Evolutionary conservation across 2,113 vertebrate species (phyloP).

Genomic region (Actenoides lindsayi): DNA sequence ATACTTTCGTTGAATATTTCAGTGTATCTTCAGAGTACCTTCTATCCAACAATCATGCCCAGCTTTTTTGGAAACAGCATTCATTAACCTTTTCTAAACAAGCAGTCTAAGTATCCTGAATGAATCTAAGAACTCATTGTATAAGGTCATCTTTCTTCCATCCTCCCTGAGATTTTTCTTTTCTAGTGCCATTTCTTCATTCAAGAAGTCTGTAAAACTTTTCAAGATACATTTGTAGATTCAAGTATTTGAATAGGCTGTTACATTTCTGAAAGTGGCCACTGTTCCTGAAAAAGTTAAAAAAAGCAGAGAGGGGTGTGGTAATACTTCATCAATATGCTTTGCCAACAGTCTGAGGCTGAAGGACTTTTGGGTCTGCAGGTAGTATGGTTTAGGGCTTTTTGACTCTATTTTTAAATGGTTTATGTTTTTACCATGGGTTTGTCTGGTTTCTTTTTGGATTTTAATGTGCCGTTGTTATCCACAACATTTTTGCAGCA

Average conservation of each 20-base stretch:
- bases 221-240: neutral
- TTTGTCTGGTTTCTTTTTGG: neutral
- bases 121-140: neutral
- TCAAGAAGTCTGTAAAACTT: neutral
- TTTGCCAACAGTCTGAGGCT: neutral
- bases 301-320: neutral
- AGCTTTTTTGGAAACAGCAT: neutral
- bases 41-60: neutral
- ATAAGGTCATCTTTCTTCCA: neutral
- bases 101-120: neutral
- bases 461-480: neutral
- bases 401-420: neutral
- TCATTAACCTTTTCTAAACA: neutral
- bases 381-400: neutral
- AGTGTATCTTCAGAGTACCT: neutral
- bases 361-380: neutral
- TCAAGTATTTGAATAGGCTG: neutral
- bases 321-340: neutral
- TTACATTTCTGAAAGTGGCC: neutral
- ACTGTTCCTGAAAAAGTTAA: neutral
- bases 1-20: neutral
- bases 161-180: neutral
- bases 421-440: neutral
- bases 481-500: neutral
- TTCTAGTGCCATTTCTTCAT: neutral